Evolutionary conservation across 1,140 invertebrate species (phyloP), one percentile per base, ranked within the genome.

Genomic region (Aphidius gifuensis): DNA sequence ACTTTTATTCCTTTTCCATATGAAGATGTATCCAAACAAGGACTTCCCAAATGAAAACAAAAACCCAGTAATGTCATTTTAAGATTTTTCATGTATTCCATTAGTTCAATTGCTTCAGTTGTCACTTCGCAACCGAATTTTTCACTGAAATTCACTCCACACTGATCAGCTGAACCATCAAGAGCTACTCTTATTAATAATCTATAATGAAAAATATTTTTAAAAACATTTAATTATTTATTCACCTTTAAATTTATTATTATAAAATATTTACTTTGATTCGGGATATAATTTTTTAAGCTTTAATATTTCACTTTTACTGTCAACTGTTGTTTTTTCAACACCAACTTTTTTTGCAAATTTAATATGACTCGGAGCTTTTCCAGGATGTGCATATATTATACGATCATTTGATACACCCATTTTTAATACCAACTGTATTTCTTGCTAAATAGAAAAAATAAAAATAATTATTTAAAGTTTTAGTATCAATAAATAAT

Each of bases 361-460:
- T 46, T 86, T 85, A 67, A 99, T 90, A 76, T 96, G 96, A 9
- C 92, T 92, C 2, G 86, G 84, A 64, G 90, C 90, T 79, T 99
- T 99, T 66, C 93, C 92, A 0, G 97, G 96, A 84, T 99, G 98
- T 38, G 97, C 97, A 82, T 96, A 99, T 70, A 99, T 95, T 61
- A 99, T 97, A 47, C 90, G 86, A 81, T 84, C 53, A 71, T 74
- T 39, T 76, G 80, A 56, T 9, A 90, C 86, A 16, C 87, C 86
- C 9, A 86, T 72, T 48, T 83, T 79, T 62, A 90, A 73, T 11
- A 91, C 81, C 67, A 83, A 83, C 62, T 83, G 70, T 51, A 92
- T 90, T 75, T 92, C 90, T 68, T 74, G 80, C 87, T 89, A 65
- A 9, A 74, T 68, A 32, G 4, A 32, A 32, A 32, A 32, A 32